Evolutionary conservation across 1,140 invertebrate species (phyloP).

Genomic region (Samia ricini): DNA sequence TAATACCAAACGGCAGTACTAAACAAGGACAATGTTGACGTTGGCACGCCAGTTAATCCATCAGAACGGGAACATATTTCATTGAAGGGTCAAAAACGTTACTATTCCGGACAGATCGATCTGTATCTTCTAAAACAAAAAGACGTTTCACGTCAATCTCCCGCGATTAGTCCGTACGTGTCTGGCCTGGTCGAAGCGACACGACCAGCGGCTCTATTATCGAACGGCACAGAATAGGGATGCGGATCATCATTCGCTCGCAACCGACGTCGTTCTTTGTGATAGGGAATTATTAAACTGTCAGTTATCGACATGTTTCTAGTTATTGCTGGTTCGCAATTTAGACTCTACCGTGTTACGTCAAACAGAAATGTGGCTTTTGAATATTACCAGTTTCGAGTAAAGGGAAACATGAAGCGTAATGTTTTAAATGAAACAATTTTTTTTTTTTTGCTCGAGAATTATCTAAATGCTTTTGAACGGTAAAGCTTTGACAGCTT

Average conservation of each 20-base stretch:
- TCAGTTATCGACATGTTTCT: slow-evolving; percentile 11
- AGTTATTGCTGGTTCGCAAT: slow-evolving; percentile 7
- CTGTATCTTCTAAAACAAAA: background rate
- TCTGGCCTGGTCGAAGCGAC: background rate
- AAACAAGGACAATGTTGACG: slow-evolving; percentile 16
- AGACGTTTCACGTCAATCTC: background rate
- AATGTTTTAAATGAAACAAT: too few species aligned
- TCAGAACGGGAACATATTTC: slow-evolving; percentile 18
- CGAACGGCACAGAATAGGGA: slow-evolving; percentile 7
- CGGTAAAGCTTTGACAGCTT: too few species aligned
- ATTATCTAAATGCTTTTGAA: too few species aligned
- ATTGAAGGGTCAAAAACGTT: slow-evolving; percentile 15
- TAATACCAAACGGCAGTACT: slow-evolving; percentile 8
- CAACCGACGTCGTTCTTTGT: slow-evolving; percentile 7
- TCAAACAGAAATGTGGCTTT: too few species aligned
- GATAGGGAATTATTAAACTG: slow-evolving; percentile 10
- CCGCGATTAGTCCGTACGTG: slow-evolving; percentile 1
- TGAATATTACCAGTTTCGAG: too few species aligned
- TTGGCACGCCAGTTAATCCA: slow-evolving; percentile 18
- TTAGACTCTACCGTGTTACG: background rate
- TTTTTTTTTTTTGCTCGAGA: too few species aligned
- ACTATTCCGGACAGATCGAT: slow-evolving; percentile 11
- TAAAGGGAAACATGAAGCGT: too few species aligned
- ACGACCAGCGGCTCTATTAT: background rate
- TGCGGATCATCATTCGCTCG: slow-evolving; percentile 8